These are phyloP conservation scores for Oopsacas minuta DNA, from an alignment of 37 sponge, comb jelly and placozoan genomes.

Conservation along the genomic window DNA sequence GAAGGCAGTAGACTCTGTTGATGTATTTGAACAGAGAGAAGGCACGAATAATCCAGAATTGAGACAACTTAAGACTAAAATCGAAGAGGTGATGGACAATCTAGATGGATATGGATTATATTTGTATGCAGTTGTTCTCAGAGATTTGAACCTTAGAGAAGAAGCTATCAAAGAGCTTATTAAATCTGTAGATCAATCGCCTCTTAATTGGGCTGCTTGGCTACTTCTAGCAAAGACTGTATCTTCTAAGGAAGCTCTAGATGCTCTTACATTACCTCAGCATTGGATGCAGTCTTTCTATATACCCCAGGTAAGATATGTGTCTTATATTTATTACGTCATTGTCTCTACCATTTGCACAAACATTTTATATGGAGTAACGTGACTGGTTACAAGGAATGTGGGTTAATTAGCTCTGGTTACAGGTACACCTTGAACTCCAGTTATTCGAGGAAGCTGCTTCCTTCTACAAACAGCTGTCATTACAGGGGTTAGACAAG, in stretches of 20 bases:
- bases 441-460: constrained; percentile 2
- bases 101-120: neutral
- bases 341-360: no score
- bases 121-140: neutral
- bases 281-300: constrained; percentile 13
- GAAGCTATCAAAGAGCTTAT: neutral
- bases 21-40: neutral
- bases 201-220: constrained; percentile 7
- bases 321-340: no score
- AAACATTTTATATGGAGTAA: no score
- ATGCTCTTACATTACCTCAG: neutral
- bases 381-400: no score
- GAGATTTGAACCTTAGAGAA: neutral
- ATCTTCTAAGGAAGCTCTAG: neutral
- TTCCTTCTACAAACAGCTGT: constrained; percentile 14
- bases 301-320: neutral
- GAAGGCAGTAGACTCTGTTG: neutral
- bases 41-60: neutral
- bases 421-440: neutral
- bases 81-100: neutral
- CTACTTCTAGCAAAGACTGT: neutral
- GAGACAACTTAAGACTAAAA: neutral
- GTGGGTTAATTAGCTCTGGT: no score
- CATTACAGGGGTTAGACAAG: neutral
- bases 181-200: neutral